A percentile compares a stretch with the other conserved stretches of the same genome.
phyloP scores from a whole-genome alignment of 2,113 vertebrate genomes.

The Vidua chalybeata region DNA sequence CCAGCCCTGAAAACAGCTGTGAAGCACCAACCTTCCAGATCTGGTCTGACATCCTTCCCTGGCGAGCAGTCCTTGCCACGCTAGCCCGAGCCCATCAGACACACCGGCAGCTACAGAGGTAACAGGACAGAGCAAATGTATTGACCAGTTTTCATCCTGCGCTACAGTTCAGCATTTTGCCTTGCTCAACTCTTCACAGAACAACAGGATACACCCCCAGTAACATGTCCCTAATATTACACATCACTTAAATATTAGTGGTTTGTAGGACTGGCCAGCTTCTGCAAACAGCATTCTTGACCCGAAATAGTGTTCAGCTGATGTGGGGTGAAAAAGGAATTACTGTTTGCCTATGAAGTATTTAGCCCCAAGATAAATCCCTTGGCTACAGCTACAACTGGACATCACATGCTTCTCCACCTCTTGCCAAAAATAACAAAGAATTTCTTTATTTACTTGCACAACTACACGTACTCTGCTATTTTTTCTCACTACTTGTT shows the following conservation, averaged over 20 bases:
- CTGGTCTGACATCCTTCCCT: not conserved
- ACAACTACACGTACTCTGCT: slow-evolving; percentile 15
- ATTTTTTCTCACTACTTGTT: slow-evolving; percentile 5
- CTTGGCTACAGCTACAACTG: not conserved
- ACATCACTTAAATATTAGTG: not conserved
- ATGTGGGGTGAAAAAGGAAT: not conserved
- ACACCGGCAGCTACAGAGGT: accelerated
- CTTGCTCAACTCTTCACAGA: not conserved
- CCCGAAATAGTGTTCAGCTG: slow-evolving; percentile 32
- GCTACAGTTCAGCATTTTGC: not conserved
- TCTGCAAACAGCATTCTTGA: slow-evolving; percentile 21
- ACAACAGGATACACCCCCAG: not conserved
- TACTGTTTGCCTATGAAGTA: not conserved
- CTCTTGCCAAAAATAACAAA: slow-evolving; percentile 40
- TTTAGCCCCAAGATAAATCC: slow-evolving; percentile 36
- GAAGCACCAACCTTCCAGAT: not conserved
- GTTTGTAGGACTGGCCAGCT: not conserved
- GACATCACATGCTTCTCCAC: not conserved
- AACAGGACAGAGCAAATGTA: accelerated
- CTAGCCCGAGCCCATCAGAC: not conserved
- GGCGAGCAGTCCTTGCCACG: accelerated
- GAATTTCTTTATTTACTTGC: slow-evolving; percentile 38
- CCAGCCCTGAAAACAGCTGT: not conserved
- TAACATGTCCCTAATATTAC: not conserved
- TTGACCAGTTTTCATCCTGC: not conserved